These are phyloP conservation scores for Paratrypauchen microcephalus DNA, from an alignment of 2,797 vertebrate species.

Conservation along the genomic window DNA sequence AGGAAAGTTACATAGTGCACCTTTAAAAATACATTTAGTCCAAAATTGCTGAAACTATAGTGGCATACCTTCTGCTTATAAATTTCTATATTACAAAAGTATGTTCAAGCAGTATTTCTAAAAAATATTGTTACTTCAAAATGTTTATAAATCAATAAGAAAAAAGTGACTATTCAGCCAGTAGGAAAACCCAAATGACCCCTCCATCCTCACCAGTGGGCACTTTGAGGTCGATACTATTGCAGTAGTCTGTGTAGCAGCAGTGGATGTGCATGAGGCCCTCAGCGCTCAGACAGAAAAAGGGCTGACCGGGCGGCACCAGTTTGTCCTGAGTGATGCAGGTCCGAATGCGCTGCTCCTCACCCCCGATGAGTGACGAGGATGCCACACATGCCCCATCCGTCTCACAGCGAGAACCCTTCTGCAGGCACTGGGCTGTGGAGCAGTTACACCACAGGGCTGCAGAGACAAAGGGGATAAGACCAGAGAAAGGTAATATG, in stretches of 20 bases:
- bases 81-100: no score
- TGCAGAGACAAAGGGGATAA: neutral
- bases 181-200: neutral
- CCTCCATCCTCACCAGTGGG: constrained; percentile 48
- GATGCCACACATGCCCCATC: constrained; percentile 97
- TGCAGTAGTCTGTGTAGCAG: constrained; percentile 87
- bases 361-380: constrained; percentile 83
- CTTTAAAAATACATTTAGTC: no score
- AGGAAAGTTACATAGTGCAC: no score
- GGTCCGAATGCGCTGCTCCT: constrained; percentile 86
- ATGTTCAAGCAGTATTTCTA: no score
- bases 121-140: no score
- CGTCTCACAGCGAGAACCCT: constrained; percentile 91
- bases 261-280: constrained; percentile 83
- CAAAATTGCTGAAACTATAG: no score
- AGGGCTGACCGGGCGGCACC: constrained; percentile 91
- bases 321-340: constrained; percentile 86
- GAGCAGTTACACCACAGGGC: constrained; percentile 92
- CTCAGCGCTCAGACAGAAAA: constrained; percentile 92
- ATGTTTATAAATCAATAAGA: neutral
- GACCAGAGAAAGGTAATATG: constrained; percentile 7
- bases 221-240: constrained; percentile 89
- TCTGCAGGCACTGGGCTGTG: constrained; percentile 81
- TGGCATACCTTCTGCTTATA: no score
- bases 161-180: neutral